Evolutionary conservation across 2,797 vertebrate genomes (phyloP).

Genomic region (Setipinna tenuifilis): DNA sequence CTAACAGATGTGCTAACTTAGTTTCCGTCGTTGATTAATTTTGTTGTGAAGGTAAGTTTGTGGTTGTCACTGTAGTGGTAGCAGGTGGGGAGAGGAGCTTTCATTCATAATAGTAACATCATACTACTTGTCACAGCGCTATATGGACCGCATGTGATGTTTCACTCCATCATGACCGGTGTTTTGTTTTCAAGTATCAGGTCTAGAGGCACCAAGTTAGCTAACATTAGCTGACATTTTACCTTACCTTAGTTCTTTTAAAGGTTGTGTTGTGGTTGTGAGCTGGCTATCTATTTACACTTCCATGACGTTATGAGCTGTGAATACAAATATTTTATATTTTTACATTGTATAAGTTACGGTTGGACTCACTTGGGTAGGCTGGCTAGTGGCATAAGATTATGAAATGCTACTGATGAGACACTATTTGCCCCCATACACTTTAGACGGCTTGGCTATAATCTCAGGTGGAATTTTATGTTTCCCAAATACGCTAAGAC

Average conservation of each 20-base stretch:
- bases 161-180: not conserved
- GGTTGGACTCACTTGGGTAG: too few relatives aligned
- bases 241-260: not conserved
- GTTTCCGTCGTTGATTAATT: not conserved
- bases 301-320: too few relatives aligned
- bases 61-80: not conserved
- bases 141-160: not conserved
- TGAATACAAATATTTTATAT: too few relatives aligned
- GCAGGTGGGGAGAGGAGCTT: not conserved
- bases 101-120: not conserved
- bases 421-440: not conserved
- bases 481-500: not conserved
- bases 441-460: not conserved
- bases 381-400: too few relatives aligned
- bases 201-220: not conserved
- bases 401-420: too few relatives aligned
- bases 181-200: not conserved
- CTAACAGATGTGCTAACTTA: not conserved
- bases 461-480: not conserved
- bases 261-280: not conserved
- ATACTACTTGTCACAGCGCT: not conserved
- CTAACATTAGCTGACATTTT: not conserved
- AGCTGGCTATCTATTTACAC: not conserved
- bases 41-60: not conserved
- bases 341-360: too few relatives aligned